Percentiles rank a stretch among this genome's conserved stretches.
Evolutionary conservation across 2,888 invertebrate species (phyloP).

Genomic region (Microchrysa polita): DNA sequence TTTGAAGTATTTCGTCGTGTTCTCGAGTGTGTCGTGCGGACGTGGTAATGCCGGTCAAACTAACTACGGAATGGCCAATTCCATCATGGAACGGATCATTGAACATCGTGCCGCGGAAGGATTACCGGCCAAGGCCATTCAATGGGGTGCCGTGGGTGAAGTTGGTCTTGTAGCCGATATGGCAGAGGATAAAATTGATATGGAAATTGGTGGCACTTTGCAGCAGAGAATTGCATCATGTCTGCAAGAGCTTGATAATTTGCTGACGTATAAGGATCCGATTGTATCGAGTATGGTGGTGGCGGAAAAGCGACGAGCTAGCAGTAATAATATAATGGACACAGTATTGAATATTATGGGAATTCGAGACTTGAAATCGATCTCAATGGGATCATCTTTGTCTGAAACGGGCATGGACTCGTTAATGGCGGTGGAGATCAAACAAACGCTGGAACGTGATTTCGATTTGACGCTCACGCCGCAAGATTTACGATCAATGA

Average conservation of each 20-base stretch:
- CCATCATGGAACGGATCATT: constrained; percentile 88
- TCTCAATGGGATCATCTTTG: constrained; percentile 76
- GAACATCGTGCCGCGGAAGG: constrained; percentile 76
- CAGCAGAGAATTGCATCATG: constrained; percentile 89
- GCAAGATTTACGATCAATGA: constrained; percentile 84
- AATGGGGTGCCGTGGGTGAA: constrained; percentile 95
- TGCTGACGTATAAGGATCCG: constrained; percentile 76
- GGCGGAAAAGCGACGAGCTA: constrained; percentile 79
- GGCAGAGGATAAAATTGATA: constrained; percentile 74
- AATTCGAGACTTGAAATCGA: constrained; percentile 74
- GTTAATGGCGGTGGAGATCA: constrained; percentile 96
- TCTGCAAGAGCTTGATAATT: constrained; percentile 75
- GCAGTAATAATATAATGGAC: constrained; percentile 74
- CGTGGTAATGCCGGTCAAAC: constrained; percentile 92
- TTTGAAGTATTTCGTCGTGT: constrained; percentile 82
- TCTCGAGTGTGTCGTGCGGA: constrained; percentile 92
- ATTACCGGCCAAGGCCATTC: constrained; percentile 82
- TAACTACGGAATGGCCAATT: constrained; percentile 91
- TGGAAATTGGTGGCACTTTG: constrained; percentile 81
- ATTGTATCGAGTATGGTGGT: constrained; percentile 87
- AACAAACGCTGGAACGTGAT: constrained; percentile 89
- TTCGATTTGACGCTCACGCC: constrained; percentile 87
- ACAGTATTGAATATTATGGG: constrained; percentile 76
- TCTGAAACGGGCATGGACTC: constrained; percentile 97
- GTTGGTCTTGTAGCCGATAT: constrained; percentile 83